These are phyloP conservation scores for Excalfactoria chinensis DNA, from an alignment of 2,113 vertebrate genomes.

Conservation along the genomic window DNA sequence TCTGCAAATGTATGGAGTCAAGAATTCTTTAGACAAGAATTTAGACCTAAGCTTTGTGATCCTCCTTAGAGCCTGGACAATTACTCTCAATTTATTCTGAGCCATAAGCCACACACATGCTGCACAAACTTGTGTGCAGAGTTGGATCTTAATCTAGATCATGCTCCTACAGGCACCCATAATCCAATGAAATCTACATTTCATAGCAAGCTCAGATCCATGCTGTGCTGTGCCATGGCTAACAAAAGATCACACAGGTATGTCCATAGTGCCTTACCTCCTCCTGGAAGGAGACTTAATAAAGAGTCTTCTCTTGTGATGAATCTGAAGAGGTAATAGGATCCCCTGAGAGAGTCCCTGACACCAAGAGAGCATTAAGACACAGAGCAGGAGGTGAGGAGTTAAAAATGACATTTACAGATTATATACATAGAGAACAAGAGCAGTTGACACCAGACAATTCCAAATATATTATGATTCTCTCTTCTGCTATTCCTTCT, in stretches of 20 bases:
- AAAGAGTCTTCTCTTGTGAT: neutral
- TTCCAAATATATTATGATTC: neutral
- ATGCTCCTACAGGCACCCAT: neutral
- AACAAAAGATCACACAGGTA: neutral
- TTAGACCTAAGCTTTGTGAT: neutral
- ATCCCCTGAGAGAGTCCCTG: neutral
- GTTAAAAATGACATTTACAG: neutral
- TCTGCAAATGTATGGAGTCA: neutral
- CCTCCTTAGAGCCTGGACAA: neutral
- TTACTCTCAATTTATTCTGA: neutral
- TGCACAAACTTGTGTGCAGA: neutral
- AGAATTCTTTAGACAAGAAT: neutral
- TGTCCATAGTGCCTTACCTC: neutral
- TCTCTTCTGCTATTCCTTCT: neutral
- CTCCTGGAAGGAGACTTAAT: neutral
- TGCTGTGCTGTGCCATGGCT: neutral
- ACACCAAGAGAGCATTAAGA: neutral
- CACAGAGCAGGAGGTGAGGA: neutral
- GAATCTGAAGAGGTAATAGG: neutral
- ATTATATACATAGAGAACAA: neutral
- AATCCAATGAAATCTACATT: neutral
- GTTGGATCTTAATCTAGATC: neutral
- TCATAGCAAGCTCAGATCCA: neutral
- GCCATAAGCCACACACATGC: neutral
- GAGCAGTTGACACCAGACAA: neutral